Base-by-base conservation (phyloP, 2,113 vertebrate species). In the Urocolius indicus region DNA sequence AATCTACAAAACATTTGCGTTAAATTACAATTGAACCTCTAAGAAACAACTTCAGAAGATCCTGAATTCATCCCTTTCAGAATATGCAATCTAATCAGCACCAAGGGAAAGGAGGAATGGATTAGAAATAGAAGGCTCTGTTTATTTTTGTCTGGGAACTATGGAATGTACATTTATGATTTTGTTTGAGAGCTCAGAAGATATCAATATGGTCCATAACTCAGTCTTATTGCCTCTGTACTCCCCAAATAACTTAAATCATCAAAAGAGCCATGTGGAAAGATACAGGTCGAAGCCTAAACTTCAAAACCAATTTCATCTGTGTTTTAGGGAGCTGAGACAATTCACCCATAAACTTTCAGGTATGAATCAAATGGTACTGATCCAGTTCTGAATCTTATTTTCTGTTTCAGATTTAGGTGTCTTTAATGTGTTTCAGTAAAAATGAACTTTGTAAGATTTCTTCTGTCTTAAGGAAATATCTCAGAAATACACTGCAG, bases 121-220 rank as follows among this genome's bases (percentile, higher is more conserved):
- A 97, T 98, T 96, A 96, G 93, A 90, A 97, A 92, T 91, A 94
- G 94, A 43, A 96, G 84, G 69, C 74, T 97, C 69, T 97, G 96
- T 97, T 98, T 98, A 97, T 97, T 98, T 98, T 98, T 97, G 98
- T 98, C 97, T 98, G 93, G 94, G 91, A 93, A 92, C 90, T 94
- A 96, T 98, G 94, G 97, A 98, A 97, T 98, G 93, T 32, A 90
- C 71, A 91, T 97, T 97, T 97, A 97, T 90, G 85, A 75, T 69
- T 92, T 97, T 94, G 87, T 87, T 96, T 76, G 86, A 84, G 67
- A 72, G 71, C 78, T 95, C 67, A 65, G 54, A 85, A 96, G 91
- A 95, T 96, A 93, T 73, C 92, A 95, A 93, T 95, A 89, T 5
- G 0, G 13, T 55, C 32, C 71, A 72, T 87, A 94, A 79, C 51